These are phyloP conservation scores for Oligia latruncula DNA, from an alignment of 2,888 invertebrate species.

Conservation along the genomic window DNA sequence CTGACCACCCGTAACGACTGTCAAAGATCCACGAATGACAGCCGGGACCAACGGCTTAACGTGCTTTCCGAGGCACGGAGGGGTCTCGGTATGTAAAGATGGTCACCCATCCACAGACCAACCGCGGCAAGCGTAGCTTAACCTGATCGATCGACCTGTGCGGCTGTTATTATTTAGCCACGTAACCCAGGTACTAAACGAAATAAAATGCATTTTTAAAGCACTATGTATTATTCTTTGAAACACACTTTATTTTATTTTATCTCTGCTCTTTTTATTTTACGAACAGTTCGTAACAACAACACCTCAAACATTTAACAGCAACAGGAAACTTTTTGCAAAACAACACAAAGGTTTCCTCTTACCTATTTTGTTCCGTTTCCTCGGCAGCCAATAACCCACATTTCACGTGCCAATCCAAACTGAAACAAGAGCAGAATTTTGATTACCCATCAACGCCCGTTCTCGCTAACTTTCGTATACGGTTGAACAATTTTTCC, in stretches of 20 bases:
- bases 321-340: constrained; percentile 11
- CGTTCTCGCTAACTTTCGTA: constrained; percentile 36
- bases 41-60: too few species aligned
- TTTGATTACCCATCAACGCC: constrained; percentile 55
- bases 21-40: too few species aligned
- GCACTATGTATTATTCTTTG: neutral
- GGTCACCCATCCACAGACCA: too few species aligned
- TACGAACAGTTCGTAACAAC: neutral
- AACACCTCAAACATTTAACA: constrained; percentile 15
- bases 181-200: neutral
- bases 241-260: neutral
- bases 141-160: too few species aligned
- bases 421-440: constrained; percentile 57
- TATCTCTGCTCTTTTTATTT: constrained; percentile 15
- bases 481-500: constrained; percentile 33
- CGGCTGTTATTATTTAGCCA: too few species aligned
- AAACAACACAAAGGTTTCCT: constrained; percentile 29
- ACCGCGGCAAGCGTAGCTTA: too few species aligned
- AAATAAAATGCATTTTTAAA: neutral
- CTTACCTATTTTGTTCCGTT: constrained; percentile 39
- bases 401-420: constrained; percentile 54
- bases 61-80: too few species aligned
- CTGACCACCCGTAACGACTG: too few species aligned
- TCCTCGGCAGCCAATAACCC: constrained; percentile 30
- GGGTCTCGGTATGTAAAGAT: too few species aligned